Percentiles rank a stretch among this genome's conserved stretches.
These are phyloP conservation scores for Megaceryle torquata DNA, from an alignment of 2,113 vertebrate genomes.

Conservation along the genomic window DNA sequence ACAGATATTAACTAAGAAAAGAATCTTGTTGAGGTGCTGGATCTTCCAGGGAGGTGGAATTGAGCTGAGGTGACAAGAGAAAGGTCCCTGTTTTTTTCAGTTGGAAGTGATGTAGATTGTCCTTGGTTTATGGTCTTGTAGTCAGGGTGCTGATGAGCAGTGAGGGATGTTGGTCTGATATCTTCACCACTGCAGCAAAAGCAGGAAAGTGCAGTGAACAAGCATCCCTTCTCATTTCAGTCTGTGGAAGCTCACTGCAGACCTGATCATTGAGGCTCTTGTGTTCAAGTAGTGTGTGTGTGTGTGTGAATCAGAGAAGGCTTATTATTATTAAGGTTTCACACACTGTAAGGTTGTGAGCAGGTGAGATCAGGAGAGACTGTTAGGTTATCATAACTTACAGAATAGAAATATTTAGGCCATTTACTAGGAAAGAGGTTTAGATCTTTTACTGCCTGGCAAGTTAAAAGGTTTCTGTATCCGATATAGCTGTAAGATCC, in stretches of 20 bases:
- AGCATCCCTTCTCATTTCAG: not conserved
- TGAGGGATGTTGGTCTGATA: not conserved
- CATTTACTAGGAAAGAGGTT: not conserved
- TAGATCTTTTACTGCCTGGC: not conserved
- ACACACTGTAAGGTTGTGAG: not conserved
- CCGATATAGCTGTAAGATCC: not conserved
- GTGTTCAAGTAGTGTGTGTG: fast-evolving
- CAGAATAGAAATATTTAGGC: not conserved
- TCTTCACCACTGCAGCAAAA: not conserved
- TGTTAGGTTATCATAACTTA: not conserved
- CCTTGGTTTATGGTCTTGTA: not conserved
- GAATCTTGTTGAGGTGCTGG: not conserved
- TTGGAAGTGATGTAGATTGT: not conserved
- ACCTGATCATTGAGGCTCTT: not conserved
- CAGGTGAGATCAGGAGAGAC: not conserved
- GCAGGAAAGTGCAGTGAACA: not conserved
- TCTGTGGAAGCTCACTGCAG: not conserved
- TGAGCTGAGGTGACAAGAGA: not conserved
- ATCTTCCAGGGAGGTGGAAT: not conserved
- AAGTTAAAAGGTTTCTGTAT: constrained; percentile 15
- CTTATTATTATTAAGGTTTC: not conserved
- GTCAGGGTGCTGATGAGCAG: not conserved
- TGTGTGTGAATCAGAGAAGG: not conserved
- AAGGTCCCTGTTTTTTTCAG: not conserved
- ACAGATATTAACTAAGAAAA: not conserved